Conservation (phyloP, 2,888 invertebrate genomes). For the Orchesella flavescens region DNA sequence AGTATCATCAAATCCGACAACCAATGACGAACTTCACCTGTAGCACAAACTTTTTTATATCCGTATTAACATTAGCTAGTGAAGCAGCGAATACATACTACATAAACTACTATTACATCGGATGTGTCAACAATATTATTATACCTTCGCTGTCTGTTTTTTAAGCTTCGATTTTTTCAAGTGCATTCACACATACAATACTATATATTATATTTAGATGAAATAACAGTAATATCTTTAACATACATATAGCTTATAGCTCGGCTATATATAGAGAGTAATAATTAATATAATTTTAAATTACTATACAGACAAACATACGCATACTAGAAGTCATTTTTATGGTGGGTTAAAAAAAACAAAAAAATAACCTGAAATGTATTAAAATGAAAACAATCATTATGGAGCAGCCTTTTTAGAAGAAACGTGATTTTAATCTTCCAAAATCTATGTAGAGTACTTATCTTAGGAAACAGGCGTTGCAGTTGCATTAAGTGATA, state of each 20-base stretch:
- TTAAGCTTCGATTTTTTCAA: too few relatives aligned
- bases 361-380: slow-evolving; percentile 57
- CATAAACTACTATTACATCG: too few relatives aligned
- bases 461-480: not conserved
- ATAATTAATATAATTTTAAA: too few relatives aligned
- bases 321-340: slow-evolving; percentile 39
- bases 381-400: slow-evolving; percentile 63
- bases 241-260: too few relatives aligned
- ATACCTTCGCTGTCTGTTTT: too few relatives aligned
- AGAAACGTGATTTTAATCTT: slow-evolving; percentile 62
- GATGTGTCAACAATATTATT: too few relatives aligned
- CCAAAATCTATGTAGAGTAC: slow-evolving; percentile 50
- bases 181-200: not conserved
- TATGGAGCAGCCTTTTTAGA: slow-evolving; percentile 51
- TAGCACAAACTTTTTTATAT: slow-evolving; percentile 54
- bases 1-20: slow-evolving; percentile 65
- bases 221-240: too few relatives aligned
- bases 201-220: too few relatives aligned
- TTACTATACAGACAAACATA: too few relatives aligned
- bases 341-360: slow-evolving; percentile 49
- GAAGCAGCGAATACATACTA: too few relatives aligned
- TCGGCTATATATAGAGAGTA: too few relatives aligned
- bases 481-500: slow-evolving; percentile 8
- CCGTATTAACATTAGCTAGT: too few relatives aligned
- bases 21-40: slow-evolving; percentile 71